phyloP scores from a whole-genome alignment of 1,140 invertebrate species.

The Colletes gigas region DNA sequence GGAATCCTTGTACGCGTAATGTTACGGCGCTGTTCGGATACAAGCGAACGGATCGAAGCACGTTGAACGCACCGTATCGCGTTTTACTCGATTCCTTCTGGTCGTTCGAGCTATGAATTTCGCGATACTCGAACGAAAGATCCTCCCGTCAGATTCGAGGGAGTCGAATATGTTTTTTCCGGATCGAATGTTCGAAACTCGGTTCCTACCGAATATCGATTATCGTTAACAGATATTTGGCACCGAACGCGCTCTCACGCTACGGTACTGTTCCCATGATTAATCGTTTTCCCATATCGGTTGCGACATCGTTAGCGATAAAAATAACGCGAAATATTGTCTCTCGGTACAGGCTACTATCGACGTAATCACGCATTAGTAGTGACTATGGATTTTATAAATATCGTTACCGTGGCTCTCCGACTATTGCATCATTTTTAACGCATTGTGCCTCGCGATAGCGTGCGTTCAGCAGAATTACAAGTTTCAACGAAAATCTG shows the following conservation, averaged over 20 bases:
- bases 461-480: background rate
- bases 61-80: background rate
- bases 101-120: background rate
- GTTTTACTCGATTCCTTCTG: background rate
- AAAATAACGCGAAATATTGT: slow-evolving; percentile 29
- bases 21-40: background rate
- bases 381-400: background rate
- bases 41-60: background rate
- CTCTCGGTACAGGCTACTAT: background rate
- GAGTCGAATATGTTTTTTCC: background rate
- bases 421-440: background rate
- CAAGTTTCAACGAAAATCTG: background rate
- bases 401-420: too few species aligned
- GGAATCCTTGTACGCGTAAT: background rate
- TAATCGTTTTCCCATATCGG: slow-evolving; percentile 50
- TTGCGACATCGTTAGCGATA: slow-evolving; percentile 22
- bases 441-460: too few species aligned
- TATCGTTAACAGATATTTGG: slow-evolving; percentile 51
- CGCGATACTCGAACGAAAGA: background rate
- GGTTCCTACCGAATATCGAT: slow-evolving; percentile 41
- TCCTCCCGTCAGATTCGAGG: background rate
- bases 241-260: slow-evolving; percentile 33
- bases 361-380: background rate
- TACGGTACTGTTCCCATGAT: slow-evolving; percentile 33
- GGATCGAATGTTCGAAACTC: background rate